Evolutionary conservation across 2,113 vertebrate species (phyloP).

Genomic region (Alexandromys fortis): DNA sequence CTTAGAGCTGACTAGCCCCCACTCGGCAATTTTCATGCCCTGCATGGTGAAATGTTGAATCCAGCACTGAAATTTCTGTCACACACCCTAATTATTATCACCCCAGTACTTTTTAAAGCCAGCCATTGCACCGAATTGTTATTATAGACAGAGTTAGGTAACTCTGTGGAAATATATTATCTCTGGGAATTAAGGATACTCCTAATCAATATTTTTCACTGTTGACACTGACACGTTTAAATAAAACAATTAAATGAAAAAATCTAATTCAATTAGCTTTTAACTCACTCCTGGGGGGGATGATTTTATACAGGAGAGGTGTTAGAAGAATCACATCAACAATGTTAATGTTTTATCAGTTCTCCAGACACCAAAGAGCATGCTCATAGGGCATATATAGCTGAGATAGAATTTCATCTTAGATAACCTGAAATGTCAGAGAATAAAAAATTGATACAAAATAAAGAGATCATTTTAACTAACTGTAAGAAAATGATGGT

Average conservation of each 20-base stretch:
- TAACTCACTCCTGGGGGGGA: constrained; percentile 53
- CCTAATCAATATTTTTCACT: constrained; percentile 66
- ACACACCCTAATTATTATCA: constrained; percentile 77
- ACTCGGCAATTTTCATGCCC: constrained; percentile 58
- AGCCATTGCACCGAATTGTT: constrained; percentile 71
- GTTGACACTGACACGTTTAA: constrained; percentile 70
- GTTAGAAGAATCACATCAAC: constrained; percentile 25
- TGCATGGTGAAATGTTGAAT: constrained; percentile 64
- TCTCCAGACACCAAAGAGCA: neutral
- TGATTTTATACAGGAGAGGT: constrained; percentile 50
- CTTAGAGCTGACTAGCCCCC: constrained; percentile 52
- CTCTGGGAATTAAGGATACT: constrained; percentile 47
- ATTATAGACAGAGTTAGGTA: constrained; percentile 61
- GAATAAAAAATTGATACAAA: constrained; percentile 40
- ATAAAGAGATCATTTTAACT: constrained; percentile 48
- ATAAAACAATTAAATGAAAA: constrained; percentile 57
- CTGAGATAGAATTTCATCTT: constrained; percentile 35
- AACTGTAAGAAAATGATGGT: constrained; percentile 57
- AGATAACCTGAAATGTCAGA: neutral
- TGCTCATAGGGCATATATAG: constrained; percentile 18
- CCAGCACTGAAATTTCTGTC: constrained; percentile 53
- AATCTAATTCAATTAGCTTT: constrained; percentile 72
- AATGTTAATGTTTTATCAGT: constrained; percentile 32
- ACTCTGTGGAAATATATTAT: constrained; percentile 71
- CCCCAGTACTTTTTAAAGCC: constrained; percentile 12